Conservation (phyloP, 2,797 vertebrate genomes). For the Gila robusta region DNA sequence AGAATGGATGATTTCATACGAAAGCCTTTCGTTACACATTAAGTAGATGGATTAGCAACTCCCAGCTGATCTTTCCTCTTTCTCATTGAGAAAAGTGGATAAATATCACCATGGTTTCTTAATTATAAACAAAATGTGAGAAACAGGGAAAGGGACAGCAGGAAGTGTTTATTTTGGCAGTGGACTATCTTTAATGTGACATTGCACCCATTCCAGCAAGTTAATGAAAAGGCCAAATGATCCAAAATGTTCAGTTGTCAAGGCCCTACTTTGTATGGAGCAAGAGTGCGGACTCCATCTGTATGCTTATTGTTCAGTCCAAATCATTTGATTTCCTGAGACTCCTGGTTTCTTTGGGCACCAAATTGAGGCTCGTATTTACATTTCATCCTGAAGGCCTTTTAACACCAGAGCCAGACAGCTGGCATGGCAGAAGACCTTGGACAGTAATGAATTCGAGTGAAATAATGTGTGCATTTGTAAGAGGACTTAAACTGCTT, state of each 20-base stretch:
- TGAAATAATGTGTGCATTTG: slow-evolving; percentile 54
- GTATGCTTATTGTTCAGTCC: slow-evolving; percentile 60
- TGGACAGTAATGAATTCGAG: slow-evolving; percentile 43
- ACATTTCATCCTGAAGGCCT: slow-evolving; percentile 59
- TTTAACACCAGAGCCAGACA: slow-evolving; percentile 49
- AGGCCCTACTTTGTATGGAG: slow-evolving; percentile 52
- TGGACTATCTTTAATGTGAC: slow-evolving; percentile 48
- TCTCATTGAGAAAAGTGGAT: slow-evolving; percentile 64
- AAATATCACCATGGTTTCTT: slow-evolving; percentile 71
- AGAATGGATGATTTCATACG: slow-evolving; percentile 65
- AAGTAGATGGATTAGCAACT: slow-evolving; percentile 71
- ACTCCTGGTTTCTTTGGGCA: slow-evolving; percentile 44
- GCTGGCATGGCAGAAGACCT: slow-evolving; percentile 45
- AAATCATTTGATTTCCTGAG: slow-evolving; percentile 65
- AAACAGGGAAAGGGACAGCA: slow-evolving; percentile 48
- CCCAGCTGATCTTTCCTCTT: slow-evolving; percentile 63
- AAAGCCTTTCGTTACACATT: slow-evolving; percentile 72
- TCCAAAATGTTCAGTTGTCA: slow-evolving; percentile 35
- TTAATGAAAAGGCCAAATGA: slow-evolving; percentile 61
- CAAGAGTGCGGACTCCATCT: slow-evolving; percentile 48
- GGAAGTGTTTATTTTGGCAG: slow-evolving; percentile 60
- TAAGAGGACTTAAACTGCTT: slow-evolving; percentile 3
- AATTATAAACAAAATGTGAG: slow-evolving; percentile 63
- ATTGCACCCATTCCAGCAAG: slow-evolving; percentile 55
- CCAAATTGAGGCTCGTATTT: slow-evolving; percentile 60